Evolutionary conservation across 2,888 invertebrate species (phyloP).

Genomic region (Meandrusa payeni): DNA sequence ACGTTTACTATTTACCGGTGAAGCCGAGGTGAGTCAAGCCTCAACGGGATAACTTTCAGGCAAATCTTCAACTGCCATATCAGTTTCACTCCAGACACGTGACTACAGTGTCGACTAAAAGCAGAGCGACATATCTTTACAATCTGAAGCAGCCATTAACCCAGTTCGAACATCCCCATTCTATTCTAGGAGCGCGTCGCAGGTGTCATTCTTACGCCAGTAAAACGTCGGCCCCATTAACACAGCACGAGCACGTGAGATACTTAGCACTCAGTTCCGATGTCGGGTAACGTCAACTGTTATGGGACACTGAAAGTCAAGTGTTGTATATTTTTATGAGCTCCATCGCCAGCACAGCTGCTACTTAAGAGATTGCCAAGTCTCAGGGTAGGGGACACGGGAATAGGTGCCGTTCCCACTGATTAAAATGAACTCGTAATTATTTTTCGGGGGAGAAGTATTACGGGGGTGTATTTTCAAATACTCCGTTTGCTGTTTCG

Average conservation of each 20-base stretch:
- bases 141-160: slow-evolving; percentile 30
- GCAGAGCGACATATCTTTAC: too few relatives aligned
- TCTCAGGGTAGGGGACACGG: slow-evolving; percentile 30
- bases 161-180: slow-evolving; percentile 49
- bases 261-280: slow-evolving; percentile 64
- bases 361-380: slow-evolving; percentile 49
- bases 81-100: too few relatives aligned
- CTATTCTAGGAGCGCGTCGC: slow-evolving; percentile 42
- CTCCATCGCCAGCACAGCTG: slow-evolving; percentile 40
- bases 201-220: slow-evolving; percentile 55
- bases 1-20: too few relatives aligned
- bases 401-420: slow-evolving; percentile 28
- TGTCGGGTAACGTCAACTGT: slow-evolving; percentile 65
- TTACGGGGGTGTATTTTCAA: slow-evolving; percentile 5
- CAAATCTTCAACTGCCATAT: too few relatives aligned
- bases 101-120: too few relatives aligned
- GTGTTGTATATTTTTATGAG: slow-evolving; percentile 63
- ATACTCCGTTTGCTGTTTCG: background rate
- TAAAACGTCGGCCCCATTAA: slow-evolving; percentile 64
- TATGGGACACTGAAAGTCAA: slow-evolving; percentile 47
- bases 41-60: too few relatives aligned
- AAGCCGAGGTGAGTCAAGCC: too few relatives aligned
- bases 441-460: slow-evolving; percentile 16
- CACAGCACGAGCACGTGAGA: slow-evolving; percentile 55
- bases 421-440: slow-evolving; percentile 25